Evolutionary conservation across 2,888 invertebrate genomes (phyloP).

Genomic region (Sphaerophoria taeniata): DNA sequence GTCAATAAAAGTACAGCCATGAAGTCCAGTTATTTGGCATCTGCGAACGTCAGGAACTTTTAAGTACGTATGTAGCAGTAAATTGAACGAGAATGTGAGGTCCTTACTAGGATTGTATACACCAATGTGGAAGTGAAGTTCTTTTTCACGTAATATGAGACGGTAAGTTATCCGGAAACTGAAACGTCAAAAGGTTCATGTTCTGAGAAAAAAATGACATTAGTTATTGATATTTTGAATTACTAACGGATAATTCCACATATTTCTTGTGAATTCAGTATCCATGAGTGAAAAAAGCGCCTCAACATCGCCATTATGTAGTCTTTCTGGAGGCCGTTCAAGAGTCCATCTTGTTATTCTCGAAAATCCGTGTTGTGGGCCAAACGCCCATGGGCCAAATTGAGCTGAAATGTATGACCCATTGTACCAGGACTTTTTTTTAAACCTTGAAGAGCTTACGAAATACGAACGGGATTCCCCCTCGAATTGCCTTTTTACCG

Average conservation of each 20-base stretch:
- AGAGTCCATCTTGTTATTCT: slow-evolving; percentile 95
- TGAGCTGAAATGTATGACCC: slow-evolving; percentile 86
- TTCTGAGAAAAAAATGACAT: background rate
- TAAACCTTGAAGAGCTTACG: slow-evolving; percentile 88
- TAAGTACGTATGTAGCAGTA: slow-evolving; percentile 97
- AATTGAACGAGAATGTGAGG: slow-evolving; percentile 94
- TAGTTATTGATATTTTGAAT: background rate
- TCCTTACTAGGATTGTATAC: slow-evolving; percentile 97
- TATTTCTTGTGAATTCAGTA: slow-evolving; percentile 94
- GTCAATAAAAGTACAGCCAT: slow-evolving; percentile 95
- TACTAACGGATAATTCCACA: slow-evolving; percentile 96
- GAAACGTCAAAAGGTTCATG: slow-evolving; percentile 45
- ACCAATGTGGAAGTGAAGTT: slow-evolving; percentile 95
- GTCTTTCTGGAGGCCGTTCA: slow-evolving; percentile 93
- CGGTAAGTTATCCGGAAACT: slow-evolving; percentile 97
- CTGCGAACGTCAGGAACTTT: slow-evolving; percentile 96
- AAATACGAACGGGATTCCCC: slow-evolving; percentile 98
- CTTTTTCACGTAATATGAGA: slow-evolving; percentile 94
- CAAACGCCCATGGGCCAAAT: slow-evolving; percentile 97
- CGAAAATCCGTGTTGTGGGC: slow-evolving; percentile 98
- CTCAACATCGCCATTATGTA: slow-evolving; percentile 95
- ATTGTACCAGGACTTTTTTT: background rate
- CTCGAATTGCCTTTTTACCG: slow-evolving; percentile 86
- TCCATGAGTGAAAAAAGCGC: slow-evolving; percentile 96
- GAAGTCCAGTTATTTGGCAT: slow-evolving; percentile 95